Base-by-base conservation (phyloP, 2,888 invertebrate genomes). In the Sinelater perroti region DNA sequence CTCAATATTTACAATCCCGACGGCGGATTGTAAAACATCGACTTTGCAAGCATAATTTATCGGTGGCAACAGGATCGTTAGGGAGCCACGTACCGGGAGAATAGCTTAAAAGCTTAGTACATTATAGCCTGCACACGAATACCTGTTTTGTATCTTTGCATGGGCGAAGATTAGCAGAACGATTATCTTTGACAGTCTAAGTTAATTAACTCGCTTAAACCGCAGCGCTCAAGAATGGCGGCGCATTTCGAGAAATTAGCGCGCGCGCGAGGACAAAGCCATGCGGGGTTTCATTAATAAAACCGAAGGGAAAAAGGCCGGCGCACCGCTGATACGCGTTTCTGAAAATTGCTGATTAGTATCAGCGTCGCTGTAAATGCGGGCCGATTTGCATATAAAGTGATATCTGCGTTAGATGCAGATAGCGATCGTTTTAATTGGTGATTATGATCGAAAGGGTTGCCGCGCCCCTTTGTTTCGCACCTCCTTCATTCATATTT, bases 181-280 rank as follows among this genome's bases (percentile, higher is more conserved):
- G 40, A 40, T 40, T 40, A 40, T 40, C 40, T 40, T 40, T 40
- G 40, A 24, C 40, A 24, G 40, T 4, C 21, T 40, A 40, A 40
- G 40, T 24, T 40, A 40, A 40, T 40, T 40, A 40, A 40, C 24
- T 40, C 24, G 16, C 11, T 24, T 40, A 40, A 35, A 40, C 40
- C 40, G 40, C 40, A 14, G 4, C 4, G 11, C 10, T 20, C 38
- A 21, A 21, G 38, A 38, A 40, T 24, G n/a, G n/a, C n/a, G n/a
- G n/a, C 14, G 14, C 40, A 40, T 16, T 16, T 24, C 20, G 4
- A 40, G 40, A 40, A 40, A 24, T 38, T 38, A 16, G 28, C 8
- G 10, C 10, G 8, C 10, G 28, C 10, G 28, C 28, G 8, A 28
- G 11, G 20, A 40, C 24, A 40, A 40, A 40, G 40, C 36, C 3